These are phyloP conservation scores for Acridotheres tristis DNA, from an alignment of 2,797 vertebrate species.

Conservation along the genomic window DNA sequence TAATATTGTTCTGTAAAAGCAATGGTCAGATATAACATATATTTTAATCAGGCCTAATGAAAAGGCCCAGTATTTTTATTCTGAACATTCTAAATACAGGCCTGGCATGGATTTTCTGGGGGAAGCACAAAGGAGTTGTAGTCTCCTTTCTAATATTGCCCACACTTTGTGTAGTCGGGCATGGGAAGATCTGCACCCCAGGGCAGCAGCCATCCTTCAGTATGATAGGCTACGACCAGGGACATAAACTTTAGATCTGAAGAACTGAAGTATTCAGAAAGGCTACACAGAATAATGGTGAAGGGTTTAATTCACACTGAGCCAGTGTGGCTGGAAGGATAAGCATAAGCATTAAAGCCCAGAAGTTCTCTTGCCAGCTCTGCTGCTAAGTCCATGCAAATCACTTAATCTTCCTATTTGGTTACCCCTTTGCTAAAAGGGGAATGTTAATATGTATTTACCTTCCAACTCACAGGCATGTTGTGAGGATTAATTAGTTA, in stretches of 20 bases:
- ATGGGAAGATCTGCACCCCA: background rate
- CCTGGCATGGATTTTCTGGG: background rate
- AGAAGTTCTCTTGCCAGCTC: conserved; percentile 9
- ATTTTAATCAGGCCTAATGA: background rate
- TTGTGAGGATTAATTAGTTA: conserved; percentile 65
- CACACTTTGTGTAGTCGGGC: background rate
- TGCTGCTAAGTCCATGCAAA: conserved; percentile 21
- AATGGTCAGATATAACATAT: background rate
- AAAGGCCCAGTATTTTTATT: background rate
- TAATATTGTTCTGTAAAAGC: background rate
- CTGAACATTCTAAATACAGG: background rate
- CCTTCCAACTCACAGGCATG: conserved; percentile 20
- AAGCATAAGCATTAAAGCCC: background rate
- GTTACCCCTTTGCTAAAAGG: conserved; percentile 27
- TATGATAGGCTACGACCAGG: accelerated
- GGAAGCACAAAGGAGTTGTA: background rate
- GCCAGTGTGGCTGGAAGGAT: background rate
- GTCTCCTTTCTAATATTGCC: background rate
- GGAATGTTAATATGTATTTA: conserved; percentile 49
- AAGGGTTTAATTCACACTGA: background rate
- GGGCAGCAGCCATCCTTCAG: background rate
- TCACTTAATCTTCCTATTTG: conserved; percentile 50
- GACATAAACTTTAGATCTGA: background rate
- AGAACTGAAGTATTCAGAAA: background rate
- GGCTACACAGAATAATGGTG: background rate